Conservation (phyloP, 2,888 invertebrate species). For the Drosophila nigricruria region DNA sequence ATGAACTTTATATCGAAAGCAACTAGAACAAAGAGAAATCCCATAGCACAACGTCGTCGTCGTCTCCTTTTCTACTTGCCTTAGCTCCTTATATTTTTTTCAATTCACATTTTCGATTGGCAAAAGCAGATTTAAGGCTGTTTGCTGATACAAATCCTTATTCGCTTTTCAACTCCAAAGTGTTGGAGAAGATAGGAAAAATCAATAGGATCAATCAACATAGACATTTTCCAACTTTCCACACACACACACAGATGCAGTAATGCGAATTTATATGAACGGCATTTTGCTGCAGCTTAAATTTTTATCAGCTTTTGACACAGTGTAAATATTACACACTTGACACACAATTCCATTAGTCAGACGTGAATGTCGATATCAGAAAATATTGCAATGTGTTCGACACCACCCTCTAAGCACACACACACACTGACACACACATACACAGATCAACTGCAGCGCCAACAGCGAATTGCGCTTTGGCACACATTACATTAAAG, state of each 20-base stretch:
- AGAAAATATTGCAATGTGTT: conserved; percentile 64
- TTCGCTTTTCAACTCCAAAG: conserved; percentile 29
- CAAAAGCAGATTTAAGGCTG: conserved; percentile 23
- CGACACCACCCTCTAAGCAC: conserved; percentile 12
- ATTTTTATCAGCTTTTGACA: conserved; percentile 81
- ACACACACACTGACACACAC: not conserved
- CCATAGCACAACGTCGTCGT: not conserved
- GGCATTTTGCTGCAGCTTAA: conserved; percentile 72
- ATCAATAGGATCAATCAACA: conserved; percentile 78
- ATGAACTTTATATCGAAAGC: not conserved
- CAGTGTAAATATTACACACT: conserved; percentile 81
- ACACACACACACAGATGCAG: conserved; percentile 1
- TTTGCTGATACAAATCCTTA: conserved; percentile 40
- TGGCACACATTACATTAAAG: conserved; percentile 81
- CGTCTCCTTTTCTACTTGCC: not conserved
- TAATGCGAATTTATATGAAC: conserved; percentile 58
- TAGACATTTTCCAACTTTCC: conserved; percentile 31
- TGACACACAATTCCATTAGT: conserved; percentile 81
- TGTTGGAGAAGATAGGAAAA: conserved; percentile 53
- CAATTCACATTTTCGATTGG: conserved; percentile 28
- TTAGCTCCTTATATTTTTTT: not conserved
- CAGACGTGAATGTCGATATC: conserved; percentile 71
- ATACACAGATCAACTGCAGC: conserved; percentile 24
- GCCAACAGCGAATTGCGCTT: conserved; percentile 36
- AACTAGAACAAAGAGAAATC: conserved; percentile 2